Evolutionary conservation across 2,888 invertebrate species (phyloP), one percentile per base, ranked within the genome.

Genomic region (Epinotia ramella): DNA sequence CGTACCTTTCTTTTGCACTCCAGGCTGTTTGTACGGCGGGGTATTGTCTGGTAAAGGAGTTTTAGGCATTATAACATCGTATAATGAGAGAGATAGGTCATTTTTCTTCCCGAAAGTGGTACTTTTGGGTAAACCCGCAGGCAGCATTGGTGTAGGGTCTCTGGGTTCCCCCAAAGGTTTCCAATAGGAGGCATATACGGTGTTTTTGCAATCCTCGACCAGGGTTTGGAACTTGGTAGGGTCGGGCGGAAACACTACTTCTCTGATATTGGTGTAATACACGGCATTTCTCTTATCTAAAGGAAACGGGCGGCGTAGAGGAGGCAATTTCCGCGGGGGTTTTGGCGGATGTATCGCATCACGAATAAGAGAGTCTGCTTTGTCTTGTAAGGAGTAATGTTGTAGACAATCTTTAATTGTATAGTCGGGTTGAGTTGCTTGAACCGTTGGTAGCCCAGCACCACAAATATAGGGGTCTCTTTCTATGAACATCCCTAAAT

Each of bases 401-500:
- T 80, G 73, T 0, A 88, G 73, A 66, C 69, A 69, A 13, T 81
- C 83, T 3, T 73, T 49, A 0, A 87, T 79, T 0, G 53, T 24
- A 9, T 76, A 20, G 1, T 79, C 73, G 0, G 82, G 72, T 64
- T 87, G 85, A 12, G 78, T 77, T 5, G 80, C 80, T 64, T 87
- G 85, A 12, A 78, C 77, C 4, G 80, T 80, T 4, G 81, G 79
- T 40, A 80, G 2, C 0, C 89, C 88, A 1, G 87, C 88, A 1
- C 87, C 86, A 65, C 82, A 84, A 57, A 88, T 78, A 2, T 80
- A 78, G 1, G 81, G 78, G 69, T 80, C 81, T 73, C 88, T 84
- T 66, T 88, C 86, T 44, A 81, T 83, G 78, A 87, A 87, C 82
- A 80, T 81, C 4, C 86, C 86, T 44, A 73, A 56, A 72, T 89